Evolutionary conservation across 2,888 invertebrate genomes (phyloP).

Genomic region (Lamproptera curius): DNA sequence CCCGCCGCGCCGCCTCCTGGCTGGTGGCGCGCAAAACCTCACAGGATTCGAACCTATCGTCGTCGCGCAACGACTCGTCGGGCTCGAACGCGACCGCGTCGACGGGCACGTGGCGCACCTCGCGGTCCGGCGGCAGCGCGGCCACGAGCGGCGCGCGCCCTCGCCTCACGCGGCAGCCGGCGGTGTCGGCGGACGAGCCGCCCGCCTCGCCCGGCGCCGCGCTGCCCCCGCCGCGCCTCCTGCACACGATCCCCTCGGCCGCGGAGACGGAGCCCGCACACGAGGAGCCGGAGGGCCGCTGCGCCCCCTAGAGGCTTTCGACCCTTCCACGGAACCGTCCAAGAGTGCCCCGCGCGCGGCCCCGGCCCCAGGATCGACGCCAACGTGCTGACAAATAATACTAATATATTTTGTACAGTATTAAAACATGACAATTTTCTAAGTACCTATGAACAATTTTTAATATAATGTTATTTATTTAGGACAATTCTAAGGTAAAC

Average conservation of each 20-base stretch:
- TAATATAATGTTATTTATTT: conserved; percentile 41
- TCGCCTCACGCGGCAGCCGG: conserved; percentile 82
- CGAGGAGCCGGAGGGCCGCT: conserved; percentile 47
- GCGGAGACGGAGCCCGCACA: conserved; percentile 54
- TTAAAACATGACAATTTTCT: conserved; percentile 33
- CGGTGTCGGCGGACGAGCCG: conserved; percentile 87
- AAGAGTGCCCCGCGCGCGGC: conserved; percentile 27
- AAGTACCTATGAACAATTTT: conserved; percentile 34
- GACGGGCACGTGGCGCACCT: conserved; percentile 93
- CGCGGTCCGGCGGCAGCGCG: conserved; percentile 86
- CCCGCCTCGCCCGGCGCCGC: conserved; percentile 68
- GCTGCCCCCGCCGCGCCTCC: conserved; percentile 45
- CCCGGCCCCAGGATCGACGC: neutral
- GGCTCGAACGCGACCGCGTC: conserved; percentile 93
- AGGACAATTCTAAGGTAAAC: conserved; percentile 11
- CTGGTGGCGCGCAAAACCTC: conserved; percentile 94
- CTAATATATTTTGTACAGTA: conserved; percentile 49
- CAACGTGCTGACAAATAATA: conserved; percentile 32
- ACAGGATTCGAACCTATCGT: conserved; percentile 94
- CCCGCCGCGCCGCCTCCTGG: conserved; percentile 92
- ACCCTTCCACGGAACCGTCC: conserved; percentile 41
- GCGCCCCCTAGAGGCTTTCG: conserved; percentile 24
- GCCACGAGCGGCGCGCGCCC: conserved; percentile 40
- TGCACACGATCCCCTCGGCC: conserved; percentile 65
- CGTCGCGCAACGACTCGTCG: conserved; percentile 93